Evolutionary conservation across 2,888 invertebrate genomes (phyloP), one percentile per base, ranked within the genome.

Genomic region (Scaeva pyrastri): DNA sequence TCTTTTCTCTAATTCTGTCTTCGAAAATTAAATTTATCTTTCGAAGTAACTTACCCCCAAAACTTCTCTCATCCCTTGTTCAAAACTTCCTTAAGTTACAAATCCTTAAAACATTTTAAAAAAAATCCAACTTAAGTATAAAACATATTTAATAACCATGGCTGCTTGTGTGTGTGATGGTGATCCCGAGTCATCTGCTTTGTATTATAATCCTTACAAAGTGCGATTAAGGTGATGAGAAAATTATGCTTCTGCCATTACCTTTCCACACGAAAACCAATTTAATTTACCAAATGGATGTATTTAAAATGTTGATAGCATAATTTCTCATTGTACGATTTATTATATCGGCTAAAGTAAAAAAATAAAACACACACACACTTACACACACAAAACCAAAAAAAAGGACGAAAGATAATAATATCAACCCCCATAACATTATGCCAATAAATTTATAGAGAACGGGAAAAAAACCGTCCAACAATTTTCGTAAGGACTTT

Each of bases 251-350:
- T 58, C 66, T 19, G 26, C 82, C 76, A 74, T 74, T 72, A 84
- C 80, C 75, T 75, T 64, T 74, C 80, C 74, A 41, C 77, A 87
- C 68, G 58, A 45, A 77, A 77, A 83, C 41, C 87, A 83, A 87
- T 87, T 83, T 87, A 83, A 87, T 87, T 87, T 87, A 87, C 87
- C 83, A 83, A 87, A 87, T 87, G 82, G 87, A 83, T 68, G 83
- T 87, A 82, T 86, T 86, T 86, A 82, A 81, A 86, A 82, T 75
- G 82, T 82, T 86, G 86, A 86, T 86, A 70, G 86, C 82, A 86
- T 86, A 86, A 86, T 86, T 82, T 78, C 64, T 86, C 82, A 82
- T 82, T 64, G 82, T 66, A 58, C 82, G 86, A 82, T 82, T 82
- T 86, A 82, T 81, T 76, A 73, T 70, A 84, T 74, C 62, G 80